Evolutionary conservation across 2,113 vertebrate genomes (phyloP), one percentile per base, ranked within the genome.

Genomic region (Scophthalmus maximus): DNA sequence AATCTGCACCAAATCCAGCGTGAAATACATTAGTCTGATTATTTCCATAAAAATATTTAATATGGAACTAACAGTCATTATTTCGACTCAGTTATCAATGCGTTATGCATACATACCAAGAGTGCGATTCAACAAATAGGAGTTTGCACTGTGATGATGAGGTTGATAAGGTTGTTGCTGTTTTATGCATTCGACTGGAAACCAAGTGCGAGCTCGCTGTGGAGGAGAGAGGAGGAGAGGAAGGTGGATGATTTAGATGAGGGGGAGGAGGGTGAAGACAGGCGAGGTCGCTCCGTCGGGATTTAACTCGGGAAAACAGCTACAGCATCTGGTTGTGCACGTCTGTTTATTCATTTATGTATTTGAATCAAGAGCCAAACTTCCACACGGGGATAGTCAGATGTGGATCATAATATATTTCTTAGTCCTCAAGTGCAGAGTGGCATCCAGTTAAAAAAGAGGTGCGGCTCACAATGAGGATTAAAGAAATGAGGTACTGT

Each of bases 211-310:
- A 18, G 66, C 26, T 67, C 46, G 18, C 49, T 30, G 3, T 6
- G 51, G 64, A 66, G 60, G 79, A 57, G 65, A 71, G 30, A 7
- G 22, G 63, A 34, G 17, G 51, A 34, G 57, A 44, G 65, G 44
- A 52, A 38, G 42, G 53, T 5, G 22, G 61, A 61, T 82, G 81
- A 88, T 86, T 87, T 85, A 89, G 36, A 73, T 2, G 51, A 69
- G 60, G 61, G 44, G 51, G 52, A 61, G 59, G 66, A 79, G 38
- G 32, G 62, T 47, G 69, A 78, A 3, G 84, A 83, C 73, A 82
- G 76, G 26, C 71, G 77, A 69, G 23, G 74, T 57, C 86, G 44
- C 79, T 78, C 68, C 65, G 32, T 5, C 62, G 76, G 74, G 79
- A 79, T 78, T 86, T 42, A 61, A 44, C 17, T n/a, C 42, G 51